phyloP scores from a whole-genome alignment of 2,888 invertebrate genomes.

The Drosophila lutescens region DNA sequence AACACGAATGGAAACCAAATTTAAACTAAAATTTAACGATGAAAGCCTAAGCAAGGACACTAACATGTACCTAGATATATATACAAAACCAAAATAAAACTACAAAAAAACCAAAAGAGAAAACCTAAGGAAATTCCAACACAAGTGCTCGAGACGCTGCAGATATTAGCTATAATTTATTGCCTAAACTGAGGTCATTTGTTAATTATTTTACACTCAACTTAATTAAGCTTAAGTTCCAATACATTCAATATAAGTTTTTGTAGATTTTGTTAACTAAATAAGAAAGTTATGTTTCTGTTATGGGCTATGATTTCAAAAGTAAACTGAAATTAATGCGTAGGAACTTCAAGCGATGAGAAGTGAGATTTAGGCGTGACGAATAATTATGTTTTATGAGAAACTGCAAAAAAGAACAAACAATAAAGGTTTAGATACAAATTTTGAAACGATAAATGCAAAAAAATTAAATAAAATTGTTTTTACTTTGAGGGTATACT shows the following conservation, averaged over 20 bases:
- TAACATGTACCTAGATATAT: conserved; percentile 80
- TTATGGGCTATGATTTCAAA: conserved; percentile 28
- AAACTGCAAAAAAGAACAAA: conserved; percentile 76
- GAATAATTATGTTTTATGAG: conserved; percentile 65
- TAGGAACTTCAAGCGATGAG: conserved; percentile 38
- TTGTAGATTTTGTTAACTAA: conserved; percentile 29
- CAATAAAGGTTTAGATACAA: conserved; percentile 85
- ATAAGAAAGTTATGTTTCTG: conserved; percentile 21
- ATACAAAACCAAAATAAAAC: conserved; percentile 57
- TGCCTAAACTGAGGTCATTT: conserved; percentile 28
- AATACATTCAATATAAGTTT: conserved; percentile 33
- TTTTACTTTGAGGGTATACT: conserved; percentile 31
- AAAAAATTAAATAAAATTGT: conserved; percentile 28
- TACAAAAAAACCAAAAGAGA: conserved; percentile 9
- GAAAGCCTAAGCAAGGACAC: conserved; percentile 79
- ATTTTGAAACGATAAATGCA: conserved; percentile 83
- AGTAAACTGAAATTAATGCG: conserved; percentile 16
- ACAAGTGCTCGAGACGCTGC: conserved; percentile 72
- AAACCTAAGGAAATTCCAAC: conserved; percentile 35
- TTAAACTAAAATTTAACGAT: conserved; percentile 48
- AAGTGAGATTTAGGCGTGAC: conserved; percentile 37
- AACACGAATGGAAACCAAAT: conserved; percentile 35
- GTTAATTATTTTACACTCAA: conserved; percentile 40
- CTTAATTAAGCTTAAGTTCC: conserved; percentile 31
- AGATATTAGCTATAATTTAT: conserved; percentile 59